phyloP scores from a whole-genome alignment of 2,888 invertebrate species.

The Cephus runcator region DNA sequence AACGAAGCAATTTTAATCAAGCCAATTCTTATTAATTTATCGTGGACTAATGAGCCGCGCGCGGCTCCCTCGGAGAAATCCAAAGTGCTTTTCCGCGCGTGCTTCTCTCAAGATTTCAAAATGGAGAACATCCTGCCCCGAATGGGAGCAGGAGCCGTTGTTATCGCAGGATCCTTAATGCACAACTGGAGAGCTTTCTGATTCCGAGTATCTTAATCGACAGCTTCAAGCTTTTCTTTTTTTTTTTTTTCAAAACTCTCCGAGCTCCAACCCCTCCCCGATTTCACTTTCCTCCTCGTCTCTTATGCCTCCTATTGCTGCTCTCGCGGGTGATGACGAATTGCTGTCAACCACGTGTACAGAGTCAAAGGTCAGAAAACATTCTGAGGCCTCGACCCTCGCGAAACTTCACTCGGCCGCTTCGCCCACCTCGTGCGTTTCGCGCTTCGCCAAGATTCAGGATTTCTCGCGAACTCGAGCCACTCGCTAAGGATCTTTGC shows the following conservation, averaged over 20 bases:
- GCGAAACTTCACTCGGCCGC: too few species aligned
- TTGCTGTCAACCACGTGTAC: too few species aligned
- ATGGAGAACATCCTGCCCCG: conserved; percentile 19
- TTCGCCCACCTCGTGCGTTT: too few species aligned
- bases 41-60: conserved; percentile 37
- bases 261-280: conserved; percentile 20
- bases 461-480: too few species aligned
- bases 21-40: conserved; percentile 27
- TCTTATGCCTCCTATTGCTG: conserved; percentile 11
- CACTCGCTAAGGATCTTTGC: too few species aligned
- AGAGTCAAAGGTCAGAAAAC: too few species aligned
- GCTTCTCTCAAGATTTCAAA: not conserved
- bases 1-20: conserved; percentile 19
- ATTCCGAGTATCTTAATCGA: not conserved
- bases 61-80: too few species aligned
- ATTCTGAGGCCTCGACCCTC: not conserved
- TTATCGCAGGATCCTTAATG: too few species aligned
- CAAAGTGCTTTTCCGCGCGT: too few species aligned
- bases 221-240: conserved; percentile 9
- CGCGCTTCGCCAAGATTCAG: too few species aligned
- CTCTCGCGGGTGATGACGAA: not conserved
- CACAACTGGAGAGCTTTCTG: too few species aligned
- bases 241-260: conserved; percentile 3
- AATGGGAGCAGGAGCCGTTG: not conserved
- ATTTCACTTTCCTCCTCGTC: conserved; percentile 7